These are phyloP conservation scores for Crioceris asparagi DNA, from an alignment of 2,888 invertebrate species.

Conservation along the genomic window DNA sequence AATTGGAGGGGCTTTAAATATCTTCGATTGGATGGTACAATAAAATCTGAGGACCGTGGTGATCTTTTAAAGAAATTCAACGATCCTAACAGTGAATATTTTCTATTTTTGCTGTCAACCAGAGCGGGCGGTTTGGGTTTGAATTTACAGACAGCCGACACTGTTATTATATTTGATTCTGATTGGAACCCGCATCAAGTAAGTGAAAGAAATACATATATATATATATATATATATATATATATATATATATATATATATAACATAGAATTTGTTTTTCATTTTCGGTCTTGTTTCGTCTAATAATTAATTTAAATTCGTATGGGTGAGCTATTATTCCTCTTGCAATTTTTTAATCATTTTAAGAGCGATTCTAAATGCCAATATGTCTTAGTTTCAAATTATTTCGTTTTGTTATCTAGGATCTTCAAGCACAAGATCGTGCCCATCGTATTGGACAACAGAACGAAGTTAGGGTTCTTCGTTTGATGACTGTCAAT, in stretches of 20 bases:
- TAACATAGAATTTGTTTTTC: no score
- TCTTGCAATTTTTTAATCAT: no score
- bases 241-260: no score
- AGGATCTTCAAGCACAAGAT: conserved; percentile 99
- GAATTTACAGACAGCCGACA: conserved; percentile 97
- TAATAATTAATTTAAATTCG: background rate
- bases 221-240: no score
- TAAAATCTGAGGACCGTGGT: conserved; percentile 96
- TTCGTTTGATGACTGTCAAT: conserved; percentile 96
- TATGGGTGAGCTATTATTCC: no score
- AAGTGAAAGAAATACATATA: no score
- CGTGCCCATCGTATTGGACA: conserved; percentile 99
- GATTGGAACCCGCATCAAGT: conserved; percentile 99
- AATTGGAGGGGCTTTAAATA: conserved; percentile 83
- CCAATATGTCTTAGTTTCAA: background rate
- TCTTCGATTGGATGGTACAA: conserved; percentile 92
- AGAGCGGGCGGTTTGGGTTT: conserved; percentile 96
- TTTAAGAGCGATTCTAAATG: no score
- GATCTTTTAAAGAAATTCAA: conserved; percentile 87
- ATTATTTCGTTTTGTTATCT: conserved; percentile 12
- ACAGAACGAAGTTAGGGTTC: conserved; percentile 93
- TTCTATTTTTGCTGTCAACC: conserved; percentile 92
- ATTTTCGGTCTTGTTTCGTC: no score
- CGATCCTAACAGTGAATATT: conserved; percentile 78
- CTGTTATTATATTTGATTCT: conserved; percentile 97